phyloP scores from a whole-genome alignment of 2,797 vertebrate species.

The Orientallactaga sibirica region DNA sequence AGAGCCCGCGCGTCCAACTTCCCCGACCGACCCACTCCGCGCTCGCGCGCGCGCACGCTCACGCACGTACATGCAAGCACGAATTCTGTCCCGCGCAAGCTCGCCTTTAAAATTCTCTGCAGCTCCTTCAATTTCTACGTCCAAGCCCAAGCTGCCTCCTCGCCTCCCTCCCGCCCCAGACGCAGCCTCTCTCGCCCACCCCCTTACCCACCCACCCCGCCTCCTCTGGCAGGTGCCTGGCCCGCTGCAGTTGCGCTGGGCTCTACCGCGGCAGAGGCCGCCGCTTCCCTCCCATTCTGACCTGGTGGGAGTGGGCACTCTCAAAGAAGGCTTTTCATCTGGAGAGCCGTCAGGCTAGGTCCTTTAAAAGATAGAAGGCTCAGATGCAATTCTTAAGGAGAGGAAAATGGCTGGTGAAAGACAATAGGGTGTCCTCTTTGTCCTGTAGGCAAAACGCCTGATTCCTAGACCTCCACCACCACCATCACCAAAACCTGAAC shows the following conservation, averaged over 20 bases:
- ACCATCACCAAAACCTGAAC: background rate
- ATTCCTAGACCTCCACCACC: background rate
- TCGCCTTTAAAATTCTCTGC: conserved; percentile 4
- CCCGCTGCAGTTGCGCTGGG: background rate
- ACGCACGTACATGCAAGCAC: background rate
- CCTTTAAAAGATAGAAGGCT: too few relatives aligned
- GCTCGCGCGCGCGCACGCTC: background rate
- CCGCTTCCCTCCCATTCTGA: background rate
- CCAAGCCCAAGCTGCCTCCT: background rate
- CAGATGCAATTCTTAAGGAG: background rate
- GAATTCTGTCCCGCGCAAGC: background rate
- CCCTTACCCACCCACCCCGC: background rate
- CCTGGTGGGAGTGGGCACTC: background rate
- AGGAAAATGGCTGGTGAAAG: background rate
- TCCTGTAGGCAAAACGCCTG: conserved; percentile 30
- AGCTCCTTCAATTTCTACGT: background rate
- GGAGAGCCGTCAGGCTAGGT: background rate
- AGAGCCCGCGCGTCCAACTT: background rate
- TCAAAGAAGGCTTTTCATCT: background rate
- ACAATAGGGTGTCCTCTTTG: background rate
- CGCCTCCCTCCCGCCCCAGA: background rate
- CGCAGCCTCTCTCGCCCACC: background rate
- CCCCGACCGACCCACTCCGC: background rate
- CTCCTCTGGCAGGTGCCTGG: conserved; percentile 58
- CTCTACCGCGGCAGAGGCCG: background rate